These are phyloP conservation scores for Cheilosia scutellata DNA, from an alignment of 2,888 invertebrate species.

Conservation along the genomic window DNA sequence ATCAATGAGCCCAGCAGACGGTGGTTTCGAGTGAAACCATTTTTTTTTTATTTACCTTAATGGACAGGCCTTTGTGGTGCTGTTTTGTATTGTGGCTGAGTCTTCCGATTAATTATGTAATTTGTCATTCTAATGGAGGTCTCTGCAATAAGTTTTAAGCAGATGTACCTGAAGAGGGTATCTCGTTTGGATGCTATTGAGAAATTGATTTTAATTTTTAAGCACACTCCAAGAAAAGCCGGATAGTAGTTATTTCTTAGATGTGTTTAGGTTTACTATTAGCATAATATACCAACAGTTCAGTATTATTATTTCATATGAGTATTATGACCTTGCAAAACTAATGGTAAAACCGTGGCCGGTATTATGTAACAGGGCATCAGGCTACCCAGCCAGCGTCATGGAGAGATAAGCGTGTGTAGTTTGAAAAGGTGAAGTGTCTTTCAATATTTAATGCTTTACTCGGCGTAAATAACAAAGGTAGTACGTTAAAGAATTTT, in stretches of 20 bases:
- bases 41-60: conserved; percentile 42
- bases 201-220: conserved; percentile 10
- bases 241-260: neutral
- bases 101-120: conserved; percentile 61
- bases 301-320: too few relatives aligned
- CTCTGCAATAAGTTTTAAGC: conserved; percentile 1
- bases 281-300: neutral
- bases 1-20: conserved; percentile 61
- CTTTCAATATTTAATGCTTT: too few relatives aligned
- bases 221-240: neutral
- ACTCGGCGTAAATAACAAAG: too few relatives aligned
- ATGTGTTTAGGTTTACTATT: neutral
- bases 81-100: conserved; percentile 43
- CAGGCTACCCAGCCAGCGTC: too few relatives aligned
- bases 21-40: conserved; percentile 20
- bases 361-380: too few relatives aligned
- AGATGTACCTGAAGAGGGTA: neutral
- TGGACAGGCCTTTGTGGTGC: conserved; percentile 47
- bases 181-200: neutral
- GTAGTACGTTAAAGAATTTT: too few relatives aligned
- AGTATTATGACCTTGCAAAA: too few relatives aligned
- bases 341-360: too few relatives aligned
- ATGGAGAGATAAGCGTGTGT: too few relatives aligned
- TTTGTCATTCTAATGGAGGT: conserved; percentile 53
- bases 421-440: too few relatives aligned